Evolutionary conservation across 2,113 vertebrate species (phyloP), one percentile per base, ranked within the genome.

Genomic region (Narcine bancroftii): DNA sequence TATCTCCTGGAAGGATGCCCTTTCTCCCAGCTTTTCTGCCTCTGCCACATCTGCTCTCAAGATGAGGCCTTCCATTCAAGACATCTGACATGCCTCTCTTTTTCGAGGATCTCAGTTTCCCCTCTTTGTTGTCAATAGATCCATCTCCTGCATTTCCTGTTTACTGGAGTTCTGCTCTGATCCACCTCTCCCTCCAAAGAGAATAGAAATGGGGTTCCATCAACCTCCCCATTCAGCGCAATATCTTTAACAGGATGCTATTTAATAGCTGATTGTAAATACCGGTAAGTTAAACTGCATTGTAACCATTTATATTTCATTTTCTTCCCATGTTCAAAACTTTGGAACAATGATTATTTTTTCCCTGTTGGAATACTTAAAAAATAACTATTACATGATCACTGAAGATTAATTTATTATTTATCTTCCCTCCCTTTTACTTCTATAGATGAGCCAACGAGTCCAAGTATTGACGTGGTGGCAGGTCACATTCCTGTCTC

Each of bases 401-500:
- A 39, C 36, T 66, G 36, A 69, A 39, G 63, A 7, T 45, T 26
- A 87, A 87, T 60, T 60, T 87, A 45, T 29, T 69, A 45, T 39
- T 69, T 45, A 39, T 45, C 65, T 91, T 26, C 21, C 60, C 60
- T 26, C 39, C 87, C 65, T 76, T 93, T 72, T 91, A 92, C 92
- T 89, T 94, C 77, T 66, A 63, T 96, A 99, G 98, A 99, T 39
- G 98, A 99, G 92, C 98, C 98, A 92, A 99, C 98, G 93, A 99
- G 98, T 95, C 98, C 98, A 94, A 97, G 97, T 92, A 98, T 98
- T 45, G 98, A 99, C 95, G 97, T 99, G 93, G 97, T 97, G 92
- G 98, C 98, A 93, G 98, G 98, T 95, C 98, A 99, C 71, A 95
- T 99, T 93, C 98, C 98, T 0, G 98, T 98, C 94, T 99, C 98